phyloP scores from a whole-genome alignment of 2,888 invertebrate genomes.

The Coecobrya sp. region DNA sequence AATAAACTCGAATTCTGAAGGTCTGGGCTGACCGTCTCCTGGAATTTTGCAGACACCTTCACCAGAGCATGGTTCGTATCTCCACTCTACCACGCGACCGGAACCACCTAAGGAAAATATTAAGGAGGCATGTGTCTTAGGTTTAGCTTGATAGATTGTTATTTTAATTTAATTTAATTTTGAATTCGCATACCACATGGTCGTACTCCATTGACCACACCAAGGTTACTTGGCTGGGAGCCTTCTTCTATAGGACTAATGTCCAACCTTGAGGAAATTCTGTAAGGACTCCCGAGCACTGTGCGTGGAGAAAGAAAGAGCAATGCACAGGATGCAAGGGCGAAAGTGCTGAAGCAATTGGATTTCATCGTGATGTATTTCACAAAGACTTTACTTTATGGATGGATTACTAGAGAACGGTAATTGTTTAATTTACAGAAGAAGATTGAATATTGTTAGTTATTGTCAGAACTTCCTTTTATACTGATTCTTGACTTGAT shows the following conservation, averaged over 20 bases:
- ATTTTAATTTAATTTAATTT: too few relatives aligned
- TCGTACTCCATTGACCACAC: not conserved
- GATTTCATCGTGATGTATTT: too few relatives aligned
- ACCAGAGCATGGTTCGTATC: constrained; percentile 9
- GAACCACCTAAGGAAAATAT: not conserved
- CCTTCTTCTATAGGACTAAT: not conserved
- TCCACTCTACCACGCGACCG: constrained; percentile 6
- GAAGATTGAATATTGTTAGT: too few relatives aligned
- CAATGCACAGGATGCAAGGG: not conserved
- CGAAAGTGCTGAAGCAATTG: not conserved
- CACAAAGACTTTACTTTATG: too few relatives aligned
- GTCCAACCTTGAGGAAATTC: not conserved
- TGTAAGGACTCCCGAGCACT: not conserved
- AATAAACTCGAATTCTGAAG: constrained; percentile 30
- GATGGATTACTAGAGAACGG: too few relatives aligned
- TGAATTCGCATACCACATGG: not conserved
- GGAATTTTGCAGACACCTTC: constrained; percentile 21
- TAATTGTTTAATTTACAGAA: too few relatives aligned
- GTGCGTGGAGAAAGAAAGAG: not conserved
- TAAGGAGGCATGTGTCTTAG: not conserved
- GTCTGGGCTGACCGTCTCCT: not conserved
- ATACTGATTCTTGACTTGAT: too few relatives aligned
- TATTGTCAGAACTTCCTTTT: too few relatives aligned
- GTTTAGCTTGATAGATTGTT: not conserved
- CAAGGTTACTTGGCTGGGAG: not conserved